These are phyloP conservation scores for Martes martes DNA, from an alignment of 2,113 vertebrate species.

Conservation along the genomic window DNA sequence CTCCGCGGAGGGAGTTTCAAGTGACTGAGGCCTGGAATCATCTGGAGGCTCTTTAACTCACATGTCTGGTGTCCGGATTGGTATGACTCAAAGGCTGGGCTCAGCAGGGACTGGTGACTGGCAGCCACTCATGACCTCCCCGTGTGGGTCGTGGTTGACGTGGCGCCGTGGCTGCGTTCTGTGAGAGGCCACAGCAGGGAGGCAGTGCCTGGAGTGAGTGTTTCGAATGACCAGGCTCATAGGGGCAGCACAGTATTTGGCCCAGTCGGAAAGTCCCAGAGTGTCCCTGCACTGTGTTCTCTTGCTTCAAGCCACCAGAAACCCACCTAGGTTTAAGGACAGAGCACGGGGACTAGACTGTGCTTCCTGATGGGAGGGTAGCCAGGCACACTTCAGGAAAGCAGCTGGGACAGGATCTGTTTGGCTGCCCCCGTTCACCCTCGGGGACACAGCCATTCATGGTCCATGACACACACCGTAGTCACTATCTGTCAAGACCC, in stretches of 20 bases:
- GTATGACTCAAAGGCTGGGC: background rate
- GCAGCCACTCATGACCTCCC: background rate
- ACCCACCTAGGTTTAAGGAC: background rate
- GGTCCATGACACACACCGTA: fast-evolving
- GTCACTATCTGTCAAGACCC: background rate
- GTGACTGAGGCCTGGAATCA: background rate
- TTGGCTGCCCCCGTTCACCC: background rate
- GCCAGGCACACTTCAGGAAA: background rate
- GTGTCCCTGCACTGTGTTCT: fast-evolving
- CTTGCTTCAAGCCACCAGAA: background rate
- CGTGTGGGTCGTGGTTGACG: fast-evolving
- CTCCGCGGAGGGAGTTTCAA: background rate
- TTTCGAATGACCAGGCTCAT: too few relatives aligned
- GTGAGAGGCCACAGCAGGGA: too few relatives aligned
- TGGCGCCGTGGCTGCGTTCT: fast-evolving
- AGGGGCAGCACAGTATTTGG: background rate
- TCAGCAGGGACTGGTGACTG: background rate
- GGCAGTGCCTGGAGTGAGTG: background rate
- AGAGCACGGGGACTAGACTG: background rate
- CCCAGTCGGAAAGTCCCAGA: background rate
- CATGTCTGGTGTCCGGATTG: background rate
- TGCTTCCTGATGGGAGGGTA: background rate
- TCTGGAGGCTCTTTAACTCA: background rate
- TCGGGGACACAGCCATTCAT: background rate
- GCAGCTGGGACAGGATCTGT: too few relatives aligned